These are phyloP conservation scores for Macropodus opercularis DNA, from an alignment of 2,797 vertebrate species.

Conservation along the genomic window DNA sequence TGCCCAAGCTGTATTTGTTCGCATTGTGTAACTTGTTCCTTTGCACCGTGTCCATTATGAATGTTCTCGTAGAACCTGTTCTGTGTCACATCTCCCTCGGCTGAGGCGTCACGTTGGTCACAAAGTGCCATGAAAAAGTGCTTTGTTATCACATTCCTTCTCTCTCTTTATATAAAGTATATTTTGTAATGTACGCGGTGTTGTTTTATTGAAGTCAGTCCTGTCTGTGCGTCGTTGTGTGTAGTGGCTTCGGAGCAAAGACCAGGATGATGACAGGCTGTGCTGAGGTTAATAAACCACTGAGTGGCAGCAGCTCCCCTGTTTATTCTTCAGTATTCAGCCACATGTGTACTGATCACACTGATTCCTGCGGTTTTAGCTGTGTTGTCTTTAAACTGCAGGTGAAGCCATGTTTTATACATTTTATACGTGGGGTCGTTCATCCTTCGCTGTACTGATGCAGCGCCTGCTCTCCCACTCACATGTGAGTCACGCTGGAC, in stretches of 20 bases:
- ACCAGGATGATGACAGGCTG: slow-evolving; percentile 31
- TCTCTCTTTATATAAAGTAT: too few species aligned
- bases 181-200: slow-evolving; percentile 79
- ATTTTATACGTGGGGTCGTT: not conserved
- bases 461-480: slow-evolving; percentile 35
- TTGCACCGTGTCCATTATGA: slow-evolving; percentile 64
- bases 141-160: slow-evolving; percentile 77
- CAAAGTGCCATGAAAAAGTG: slow-evolving; percentile 80
- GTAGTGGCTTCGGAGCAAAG: slow-evolving; percentile 3
- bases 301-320: slow-evolving; percentile 70
- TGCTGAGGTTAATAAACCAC: slow-evolving; percentile 66
- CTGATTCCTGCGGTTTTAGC: not conserved
- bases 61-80: slow-evolving; percentile 64
- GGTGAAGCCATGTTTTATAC: not conserved
- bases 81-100: slow-evolving; percentile 58
- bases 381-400: not conserved
- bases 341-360: not conserved
- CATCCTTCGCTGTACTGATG: slow-evolving; percentile 10
- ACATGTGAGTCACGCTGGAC: slow-evolving; percentile 50
- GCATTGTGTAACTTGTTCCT: slow-evolving; percentile 53
- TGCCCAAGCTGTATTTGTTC: slow-evolving; percentile 60
- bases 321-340: slow-evolving; percentile 12
- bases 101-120: slow-evolving; percentile 70
- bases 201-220: slow-evolving; percentile 66
- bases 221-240: slow-evolving; percentile 43